phyloP scores from a whole-genome alignment of 2,797 vertebrate species.

The Hippocampus kuda region DNA sequence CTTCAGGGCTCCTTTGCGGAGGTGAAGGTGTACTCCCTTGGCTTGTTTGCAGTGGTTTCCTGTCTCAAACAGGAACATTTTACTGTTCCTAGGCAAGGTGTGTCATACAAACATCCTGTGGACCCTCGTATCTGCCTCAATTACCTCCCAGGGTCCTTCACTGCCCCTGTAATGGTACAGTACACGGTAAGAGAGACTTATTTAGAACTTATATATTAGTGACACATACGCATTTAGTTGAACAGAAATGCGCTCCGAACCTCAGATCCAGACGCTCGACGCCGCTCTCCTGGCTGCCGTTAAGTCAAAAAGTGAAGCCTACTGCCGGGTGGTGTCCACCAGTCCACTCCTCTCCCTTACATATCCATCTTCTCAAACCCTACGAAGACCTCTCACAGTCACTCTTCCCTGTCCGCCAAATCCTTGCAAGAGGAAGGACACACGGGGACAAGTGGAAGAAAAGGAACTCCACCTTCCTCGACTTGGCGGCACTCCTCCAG shows the following conservation, averaged over 20 bases:
- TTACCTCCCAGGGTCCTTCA: conserved; percentile 74
- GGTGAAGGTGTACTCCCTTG: conserved; percentile 73
- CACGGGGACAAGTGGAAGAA: conserved; percentile 31
- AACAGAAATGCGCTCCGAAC: conserved; percentile 9
- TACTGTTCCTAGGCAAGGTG: conserved; percentile 68
- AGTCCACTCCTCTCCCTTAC: conserved; percentile 72
- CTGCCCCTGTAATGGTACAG: conserved; percentile 64
- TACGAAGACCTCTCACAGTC: conserved; percentile 66
- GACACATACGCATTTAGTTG: background rate
- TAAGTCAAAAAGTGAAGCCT: conserved; percentile 66
- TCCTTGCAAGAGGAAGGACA: conserved; percentile 57
- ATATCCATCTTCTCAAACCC: conserved; percentile 67
- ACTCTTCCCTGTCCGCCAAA: conserved; percentile 75
- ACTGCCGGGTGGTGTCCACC: conserved; percentile 62
- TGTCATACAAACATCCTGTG: conserved; percentile 68
- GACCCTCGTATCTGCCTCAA: conserved; percentile 73
- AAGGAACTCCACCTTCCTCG: conserved; percentile 23
- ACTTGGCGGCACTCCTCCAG: conserved; percentile 26
- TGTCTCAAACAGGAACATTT: conserved; percentile 80
- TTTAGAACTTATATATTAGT: background rate
- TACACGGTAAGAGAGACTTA: conserved; percentile 55
- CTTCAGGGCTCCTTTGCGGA: conserved; percentile 72
- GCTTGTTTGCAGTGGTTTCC: conserved; percentile 80
- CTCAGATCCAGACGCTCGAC: conserved; percentile 77
- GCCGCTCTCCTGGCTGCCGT: conserved; percentile 63